Evolutionary conservation across 2,797 vertebrate species (phyloP).

Genomic region (Corythornis leucogaster): DNA sequence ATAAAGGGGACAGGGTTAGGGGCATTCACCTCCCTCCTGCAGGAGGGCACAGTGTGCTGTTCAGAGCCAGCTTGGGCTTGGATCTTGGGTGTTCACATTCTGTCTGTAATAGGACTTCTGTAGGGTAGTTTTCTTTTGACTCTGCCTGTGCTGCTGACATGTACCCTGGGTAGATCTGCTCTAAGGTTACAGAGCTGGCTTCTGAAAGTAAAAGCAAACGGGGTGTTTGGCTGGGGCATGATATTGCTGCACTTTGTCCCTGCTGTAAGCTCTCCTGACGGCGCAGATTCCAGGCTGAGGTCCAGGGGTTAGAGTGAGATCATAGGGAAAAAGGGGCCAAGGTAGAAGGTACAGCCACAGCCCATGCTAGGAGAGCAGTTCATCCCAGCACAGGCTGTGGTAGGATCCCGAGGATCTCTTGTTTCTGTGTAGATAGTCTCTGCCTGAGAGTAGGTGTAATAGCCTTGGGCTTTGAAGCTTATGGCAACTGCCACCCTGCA

Average conservation of each 20-base stretch:
- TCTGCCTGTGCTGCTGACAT: background rate
- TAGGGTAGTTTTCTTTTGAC: background rate
- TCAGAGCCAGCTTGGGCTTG: background rate
- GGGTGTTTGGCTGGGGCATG: background rate
- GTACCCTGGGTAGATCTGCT: background rate
- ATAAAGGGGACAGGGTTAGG: background rate
- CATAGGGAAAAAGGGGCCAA: background rate
- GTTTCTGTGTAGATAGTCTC: background rate
- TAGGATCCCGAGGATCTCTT: background rate
- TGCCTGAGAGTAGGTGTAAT: background rate
- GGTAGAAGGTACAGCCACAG: background rate
- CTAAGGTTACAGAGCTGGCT: background rate
- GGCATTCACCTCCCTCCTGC: background rate
- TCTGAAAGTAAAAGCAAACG: constrained; percentile 21
- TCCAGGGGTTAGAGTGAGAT: constrained; percentile 22
- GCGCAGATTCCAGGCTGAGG: background rate
- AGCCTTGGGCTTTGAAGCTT: background rate
- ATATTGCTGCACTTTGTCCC: background rate
- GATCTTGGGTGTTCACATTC: background rate
- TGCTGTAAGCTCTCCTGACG: background rate
- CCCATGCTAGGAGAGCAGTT: background rate
- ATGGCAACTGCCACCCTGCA: background rate
- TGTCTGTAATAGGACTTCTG: background rate
- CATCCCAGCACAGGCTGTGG: background rate
- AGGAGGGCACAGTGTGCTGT: background rate